Evolutionary conservation across 1,140 invertebrate species (phyloP), one percentile per base, ranked within the genome.

Genomic region (Ostrea edulis): DNA sequence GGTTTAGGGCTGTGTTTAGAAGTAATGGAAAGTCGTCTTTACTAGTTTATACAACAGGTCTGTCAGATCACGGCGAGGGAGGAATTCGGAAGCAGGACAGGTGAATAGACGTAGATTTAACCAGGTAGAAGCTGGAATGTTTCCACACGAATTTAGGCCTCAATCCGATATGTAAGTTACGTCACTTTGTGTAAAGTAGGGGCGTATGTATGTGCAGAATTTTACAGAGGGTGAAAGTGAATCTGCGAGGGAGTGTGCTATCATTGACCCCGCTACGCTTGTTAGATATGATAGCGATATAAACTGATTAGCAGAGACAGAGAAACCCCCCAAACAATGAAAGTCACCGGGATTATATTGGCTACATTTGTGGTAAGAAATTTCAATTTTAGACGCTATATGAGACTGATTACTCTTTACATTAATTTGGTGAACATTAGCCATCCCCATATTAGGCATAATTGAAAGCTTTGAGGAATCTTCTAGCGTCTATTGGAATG

Each of bases 131-230:
- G 29, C 22, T 29, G 68, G 68, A 71, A 71, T 71, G 68, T 14
- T 22, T 71, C 8, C 8, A 2, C 68, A 8, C 22, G 8, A 12
- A 14, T 25, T 12, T 12, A 29, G 68, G 68, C 2, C 9, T 14
- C 68, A 35, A 8, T 35, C 3, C 22, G 7, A 71, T 12, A 14
- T 25, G 5, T 9, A 71, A 29, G 8, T 71, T 71, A 71, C 68
- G 68, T 71, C 68, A 71, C 29, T 58, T 58, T 71, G 68, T 71
- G 68, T 71, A 71, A 25, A 29, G 8, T 29, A 71, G 14, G 68
- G 68, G 68, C 9, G 22, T 35, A 29, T 12, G 29, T 11, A 35
- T 14, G 22, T 71, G 68, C 68, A 71, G 25, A 71, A 35, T 58
- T 0, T 58, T 14, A 0, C 9, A 71, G 68, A 71, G 68, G 12